Evolutionary conservation across 2,113 vertebrate genomes (phyloP), one percentile per base, ranked within the genome.

Genomic region (Peromyscus leucopus): DNA sequence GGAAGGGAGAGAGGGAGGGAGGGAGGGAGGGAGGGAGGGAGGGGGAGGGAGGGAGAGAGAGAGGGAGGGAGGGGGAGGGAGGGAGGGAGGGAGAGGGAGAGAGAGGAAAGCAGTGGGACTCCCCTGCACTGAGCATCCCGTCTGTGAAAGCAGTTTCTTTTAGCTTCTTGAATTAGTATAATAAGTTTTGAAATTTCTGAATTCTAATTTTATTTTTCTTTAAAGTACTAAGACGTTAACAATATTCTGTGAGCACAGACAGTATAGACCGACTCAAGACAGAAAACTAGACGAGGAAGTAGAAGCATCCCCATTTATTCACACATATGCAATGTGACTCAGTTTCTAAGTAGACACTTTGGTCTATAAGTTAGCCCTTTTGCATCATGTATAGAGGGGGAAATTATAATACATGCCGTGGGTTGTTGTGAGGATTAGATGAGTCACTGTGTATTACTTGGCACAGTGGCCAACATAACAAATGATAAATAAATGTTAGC

Each of bases 181-280:
- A 63, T 92, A 91, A 78, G 95, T 98, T 98, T 90, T 96, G 97
- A 96, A 97, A 97, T 94, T 95, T 97, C 94, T 80, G 91, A 97
- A 96, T 87, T 96, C 51, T 65, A 98, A 76, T 97, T 87, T 94
- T 71, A 31, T 57, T 97, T 94, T 98, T 96, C 93, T 97, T 86
- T 90, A 96, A 97, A 97, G 61, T 61, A 69, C 61, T 89, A 97
- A 93, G 42, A 96, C 96, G 15, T 83, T 61, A 86, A 24, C 74
- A 91, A 82, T 71, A 93, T 59, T 33, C 21, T 82, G 6, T 72
- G 75, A 95, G 92, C 85, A 72, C 21, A 93, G 92, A 96, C 78
- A 90, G 0, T 10, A 89, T 82, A 95, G 94, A 96, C 7, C 63
- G 97, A 96, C 83, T 74, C 75, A 1, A 96, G 59, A 91, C 90